Evolutionary conservation across 2,113 vertebrate species (phyloP), one percentile per base, ranked within the genome.

Genomic region (Podilymbus podiceps): DNA sequence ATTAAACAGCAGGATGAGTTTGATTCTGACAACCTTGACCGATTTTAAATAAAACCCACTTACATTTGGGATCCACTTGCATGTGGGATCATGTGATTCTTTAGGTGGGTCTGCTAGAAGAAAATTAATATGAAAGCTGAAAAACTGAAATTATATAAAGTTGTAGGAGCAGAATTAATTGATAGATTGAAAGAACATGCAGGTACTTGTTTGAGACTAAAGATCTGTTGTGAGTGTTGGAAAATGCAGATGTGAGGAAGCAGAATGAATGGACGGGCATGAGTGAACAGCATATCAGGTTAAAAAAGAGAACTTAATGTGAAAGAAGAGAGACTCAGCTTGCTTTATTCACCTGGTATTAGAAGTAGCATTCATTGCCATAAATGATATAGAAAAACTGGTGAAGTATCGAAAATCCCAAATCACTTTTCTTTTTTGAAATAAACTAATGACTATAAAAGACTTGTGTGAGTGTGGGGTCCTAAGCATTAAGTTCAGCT

Each of bases 391-490:
- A 49, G 25, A 87, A 80, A 12, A 75, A 10, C 2, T 40, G 27
- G 14, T 56, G 14, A 73, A 60, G 5, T 47, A 60, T 60, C 12
- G 73, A 60, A 80, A 73, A 64, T 28, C 16, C 16, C 9, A 55
- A 80, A 88, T 15, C 5, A 31, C 4, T 35, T 85, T 74, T 35
- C 9, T 15, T 55, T 62, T 49, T 59, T 64, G 21, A 79, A 58
- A 55, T 33, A 76, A 73, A 55, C 6, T 64, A 28, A 15, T 53
- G 10, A 35, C 21, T 85, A 28, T 50, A 71, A 62, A 85, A 62
- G 31, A 63, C 3, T 60, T 74, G 2, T 0, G 2, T 38, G 11
- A 75, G 2, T 12, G 5, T 38, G 12, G 2, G 9, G 4, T 66
- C 0, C 0, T 62, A 74, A 90, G 40, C 5, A 30, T 68, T 52